Base-by-base conservation (phyloP, 2,113 vertebrate genomes). In the Lamprologus speciosus region DNA sequence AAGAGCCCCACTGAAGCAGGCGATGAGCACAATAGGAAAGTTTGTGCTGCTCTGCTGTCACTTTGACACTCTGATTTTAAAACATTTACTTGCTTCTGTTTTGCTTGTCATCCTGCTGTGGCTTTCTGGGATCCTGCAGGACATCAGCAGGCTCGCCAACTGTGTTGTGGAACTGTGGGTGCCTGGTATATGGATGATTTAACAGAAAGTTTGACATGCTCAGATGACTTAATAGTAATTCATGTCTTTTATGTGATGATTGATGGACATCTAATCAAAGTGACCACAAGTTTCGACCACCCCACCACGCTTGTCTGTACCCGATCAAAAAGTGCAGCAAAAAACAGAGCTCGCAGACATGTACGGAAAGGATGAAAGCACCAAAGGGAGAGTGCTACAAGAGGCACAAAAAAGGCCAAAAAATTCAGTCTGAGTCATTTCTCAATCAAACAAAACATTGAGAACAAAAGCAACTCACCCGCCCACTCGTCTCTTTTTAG, bases 21-120 rank as follows among this genome's bases (percentile, higher is more conserved):
- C 31, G 4, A 81, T 37, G 73, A 57, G 86, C 85, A 93, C 93
- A 93, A 85, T 90, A 65, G 80, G 70, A 82, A 91, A 83, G 82
- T 89, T 90, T 89, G 92, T 89, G 91, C 60, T 86, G 75, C 87
- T 86, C 79, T 85, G 75, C 81, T 81, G 87, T 90, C 87, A 78
- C 86, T 88, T 57, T 81, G 85, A 90, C 85, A 63, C 35, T 65
- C 37, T 87, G 78, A 88, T 93, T 90, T 91, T 53, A 58, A 88
- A 94, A 89, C 40, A 58, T 85, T 87, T 57, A 87, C 70, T 86
- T 51, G 81, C 82, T 65, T 85, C 31, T 37, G 82, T 37, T 68
- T 83, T 75, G 80, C 54, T 26, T 26, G 82, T 37, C 73, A 78
- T 84, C 86, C 89, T 84, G 88, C 91, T 91, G 91, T 79, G 80